These are phyloP conservation scores for Leptinotarsa lineolata DNA, from an alignment of 1,140 invertebrate species.

Conservation along the genomic window DNA sequence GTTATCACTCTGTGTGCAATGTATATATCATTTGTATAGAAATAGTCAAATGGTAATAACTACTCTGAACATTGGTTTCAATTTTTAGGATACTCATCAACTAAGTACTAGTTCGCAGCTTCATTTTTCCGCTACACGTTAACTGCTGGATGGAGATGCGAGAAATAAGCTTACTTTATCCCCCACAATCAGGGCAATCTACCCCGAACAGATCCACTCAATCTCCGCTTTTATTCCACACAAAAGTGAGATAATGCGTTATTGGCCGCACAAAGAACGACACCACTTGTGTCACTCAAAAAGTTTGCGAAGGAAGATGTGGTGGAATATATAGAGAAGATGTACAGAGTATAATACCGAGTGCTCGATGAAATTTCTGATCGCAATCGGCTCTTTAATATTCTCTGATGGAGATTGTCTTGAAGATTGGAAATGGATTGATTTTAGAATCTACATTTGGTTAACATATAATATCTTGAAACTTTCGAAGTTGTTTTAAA, in stretches of 20 bases:
- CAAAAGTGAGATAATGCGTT: slow-evolving; percentile 37
- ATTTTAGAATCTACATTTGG: too few relatives aligned
- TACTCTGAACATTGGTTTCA: too few relatives aligned
- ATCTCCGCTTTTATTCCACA: slow-evolving; percentile 34
- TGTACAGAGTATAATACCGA: too few relatives aligned
- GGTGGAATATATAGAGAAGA: background rate
- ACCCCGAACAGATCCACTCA: slow-evolving; percentile 25
- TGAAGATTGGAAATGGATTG: too few relatives aligned
- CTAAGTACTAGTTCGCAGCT: background rate
- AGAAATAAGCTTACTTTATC: slow-evolving; percentile 17
- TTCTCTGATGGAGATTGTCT: too few relatives aligned
- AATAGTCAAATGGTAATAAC: too few relatives aligned
- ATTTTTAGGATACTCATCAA: background rate
- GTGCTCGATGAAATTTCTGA: too few relatives aligned
- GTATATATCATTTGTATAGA: too few relatives aligned
- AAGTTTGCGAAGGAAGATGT: slow-evolving; percentile 22
- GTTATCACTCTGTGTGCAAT: too few relatives aligned
- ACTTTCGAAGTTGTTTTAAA: too few relatives aligned
- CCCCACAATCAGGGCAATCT: slow-evolving; percentile 11
- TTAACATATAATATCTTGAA: too few relatives aligned
- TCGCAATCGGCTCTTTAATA: too few relatives aligned
- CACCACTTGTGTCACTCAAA: slow-evolving; percentile 23
- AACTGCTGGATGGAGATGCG: background rate
- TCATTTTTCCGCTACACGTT: background rate
- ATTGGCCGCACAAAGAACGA: slow-evolving; percentile 24